phyloP scores from a whole-genome alignment of 2,888 invertebrate genomes.

The Leuctra nigra region DNA sequence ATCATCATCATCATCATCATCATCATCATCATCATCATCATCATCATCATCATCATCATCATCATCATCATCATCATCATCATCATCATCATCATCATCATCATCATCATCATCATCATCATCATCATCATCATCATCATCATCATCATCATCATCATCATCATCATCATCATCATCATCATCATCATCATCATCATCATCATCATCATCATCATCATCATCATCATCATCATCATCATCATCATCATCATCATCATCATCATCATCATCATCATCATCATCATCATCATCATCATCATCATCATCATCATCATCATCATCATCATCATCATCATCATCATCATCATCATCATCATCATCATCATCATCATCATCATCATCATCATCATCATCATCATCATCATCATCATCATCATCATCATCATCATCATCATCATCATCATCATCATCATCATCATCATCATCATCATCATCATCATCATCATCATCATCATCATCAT shows the following conservation, averaged over 20 bases:
- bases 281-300: slow-evolving; percentile 10
- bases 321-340: slow-evolving; percentile 3
- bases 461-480: not conserved
- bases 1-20: slow-evolving; percentile 1
- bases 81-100: slow-evolving; percentile 12
- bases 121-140: not conserved
- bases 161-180: slow-evolving; percentile 7
- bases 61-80: slow-evolving; percentile 3
- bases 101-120: not conserved
- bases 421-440: not conserved
- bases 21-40: slow-evolving; percentile 11
- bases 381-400: slow-evolving; percentile 1
- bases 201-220: slow-evolving; percentile 2
- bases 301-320: not conserved
- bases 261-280: slow-evolving; percentile 2
- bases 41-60: not conserved
- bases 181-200: slow-evolving; percentile 2
- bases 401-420: slow-evolving; percentile 5
- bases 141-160: slow-evolving; percentile 11
- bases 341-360: slow-evolving; percentile 9
- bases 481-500: slow-evolving; percentile 3
- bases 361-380: slow-evolving; percentile 7
- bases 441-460: not conserved
- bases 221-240: slow-evolving; percentile 10
- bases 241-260: not conserved